Base-by-base conservation (phyloP, 2,888 invertebrate genomes). In the Baronia brevicornis region DNA sequence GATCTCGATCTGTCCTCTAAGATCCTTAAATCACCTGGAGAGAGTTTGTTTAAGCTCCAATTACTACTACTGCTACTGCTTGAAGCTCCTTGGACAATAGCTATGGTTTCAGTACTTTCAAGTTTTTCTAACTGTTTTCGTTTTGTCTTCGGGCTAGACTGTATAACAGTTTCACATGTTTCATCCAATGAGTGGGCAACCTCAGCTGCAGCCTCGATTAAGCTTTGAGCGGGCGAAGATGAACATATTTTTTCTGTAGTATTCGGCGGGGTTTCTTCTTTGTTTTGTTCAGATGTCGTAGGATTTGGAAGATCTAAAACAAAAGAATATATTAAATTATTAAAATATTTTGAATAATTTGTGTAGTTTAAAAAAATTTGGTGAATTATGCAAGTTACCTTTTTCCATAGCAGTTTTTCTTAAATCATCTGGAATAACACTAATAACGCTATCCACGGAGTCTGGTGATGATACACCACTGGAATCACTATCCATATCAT, bases 401-500 rank as follows among this genome's bases (percentile, higher is more conserved):
- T 84, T 84, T 52, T 84, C 84, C 19, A 57, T 41, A 8, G 77
- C 77, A 32, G 57, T 68, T 58, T 78, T 80, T 11, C 73, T 74
- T 11, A 86, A 69, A 46, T 89, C 89, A 20, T 90, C 90, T 5
- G 88, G 87, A 7, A 90, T 86, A 0, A 93, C 92, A 54, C 91
- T 93, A 45, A 94, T 93, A 1, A 95, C 94, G 56, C 94, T 94
- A 49, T 94, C 94, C 1, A 92, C 89, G 2, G 94, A 94, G 60
- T 94, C 94, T 2, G 95, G 94, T 0, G 95, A 94, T 0, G 94
- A 94, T 5, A 94, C 92, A 2, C 92, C 92, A 54, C 93, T 94
- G 0, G 94, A 94, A 62, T 95, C 95, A 54, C 94, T 95, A 62
- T 95, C 95, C 67, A 94, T 87, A 54, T 96, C 95, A 60, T 96